A percentile compares a stretch with the other conserved stretches of the same genome.
Evolutionary conservation across 2,113 vertebrate genomes (phyloP).

Genomic region (Neotragus moschatus): DNA sequence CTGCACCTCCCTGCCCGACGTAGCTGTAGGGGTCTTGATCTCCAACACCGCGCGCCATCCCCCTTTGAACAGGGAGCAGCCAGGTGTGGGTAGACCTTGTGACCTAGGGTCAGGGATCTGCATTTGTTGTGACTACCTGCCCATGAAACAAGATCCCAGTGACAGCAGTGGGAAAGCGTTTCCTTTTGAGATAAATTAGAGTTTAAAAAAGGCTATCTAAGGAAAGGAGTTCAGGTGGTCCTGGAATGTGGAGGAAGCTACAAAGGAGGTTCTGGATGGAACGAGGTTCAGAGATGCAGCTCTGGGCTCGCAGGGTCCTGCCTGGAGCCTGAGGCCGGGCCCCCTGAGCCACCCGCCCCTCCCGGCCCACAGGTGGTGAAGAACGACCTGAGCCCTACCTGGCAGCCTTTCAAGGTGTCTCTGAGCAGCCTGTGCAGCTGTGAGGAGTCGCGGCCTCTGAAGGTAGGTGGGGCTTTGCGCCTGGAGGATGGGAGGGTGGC

Average conservation of each 20-base stretch:
- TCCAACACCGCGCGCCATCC: no score
- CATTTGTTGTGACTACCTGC: neutral
- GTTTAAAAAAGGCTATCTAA: neutral
- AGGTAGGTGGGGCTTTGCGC: constrained; percentile 76
- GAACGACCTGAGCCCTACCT: constrained; percentile 95
- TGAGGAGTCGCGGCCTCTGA: constrained; percentile 91
- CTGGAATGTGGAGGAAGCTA: neutral
- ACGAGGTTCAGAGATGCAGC: rapidly evolving
- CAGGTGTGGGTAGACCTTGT: rapidly evolving
- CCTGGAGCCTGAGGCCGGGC: neutral
- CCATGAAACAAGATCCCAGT: neutral
- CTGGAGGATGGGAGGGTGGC: neutral
- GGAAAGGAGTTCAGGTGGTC: neutral
- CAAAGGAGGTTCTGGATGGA: neutral
- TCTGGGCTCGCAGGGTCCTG: neutral
- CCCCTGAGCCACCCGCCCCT: neutral
- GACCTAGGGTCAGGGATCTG: neutral
- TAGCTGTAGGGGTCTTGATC: neutral
- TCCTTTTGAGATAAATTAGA: neutral
- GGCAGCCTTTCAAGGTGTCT: constrained; percentile 96
- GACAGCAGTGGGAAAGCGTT: neutral
- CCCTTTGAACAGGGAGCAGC: no score
- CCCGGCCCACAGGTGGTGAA: constrained; percentile 87
- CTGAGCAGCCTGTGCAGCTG: constrained; percentile 95
- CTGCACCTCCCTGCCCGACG: rapidly evolving